These are phyloP conservation scores for Rhinichthys klamathensis DNA, from an alignment of 2,113 vertebrate genomes.

Conservation along the genomic window DNA sequence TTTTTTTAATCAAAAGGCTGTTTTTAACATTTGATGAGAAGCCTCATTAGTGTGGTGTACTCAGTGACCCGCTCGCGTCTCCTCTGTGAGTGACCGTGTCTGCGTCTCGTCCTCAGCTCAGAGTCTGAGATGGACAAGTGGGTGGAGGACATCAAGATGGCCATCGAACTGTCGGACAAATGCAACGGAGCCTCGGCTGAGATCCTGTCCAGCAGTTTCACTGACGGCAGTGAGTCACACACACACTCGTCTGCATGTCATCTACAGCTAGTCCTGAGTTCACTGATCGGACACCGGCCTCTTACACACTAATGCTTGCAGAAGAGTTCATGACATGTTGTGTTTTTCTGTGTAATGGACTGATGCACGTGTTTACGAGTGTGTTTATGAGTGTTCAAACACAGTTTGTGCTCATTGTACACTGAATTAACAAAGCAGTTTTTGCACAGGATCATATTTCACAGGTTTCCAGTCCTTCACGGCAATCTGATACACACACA, in stretches of 20 bases:
- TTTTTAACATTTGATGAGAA: no score
- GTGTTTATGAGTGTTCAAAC: not conserved
- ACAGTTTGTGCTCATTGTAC: not conserved
- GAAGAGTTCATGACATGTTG: not conserved
- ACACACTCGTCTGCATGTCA: not conserved
- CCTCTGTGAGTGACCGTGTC: not conserved
- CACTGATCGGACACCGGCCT: not conserved
- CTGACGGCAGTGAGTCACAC: conserved; percentile 86
- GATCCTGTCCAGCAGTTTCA: conserved; percentile 79
- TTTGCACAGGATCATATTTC: not conserved
- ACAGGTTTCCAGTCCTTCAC: not conserved
- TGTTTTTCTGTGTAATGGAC: not conserved
- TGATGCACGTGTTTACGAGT: no score
- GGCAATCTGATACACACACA: not conserved
- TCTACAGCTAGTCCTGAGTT: not conserved
- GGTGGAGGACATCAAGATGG: conserved; percentile 92
- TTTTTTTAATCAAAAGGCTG: not conserved
- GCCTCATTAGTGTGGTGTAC: no score
- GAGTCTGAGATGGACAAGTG: conserved; percentile 91
- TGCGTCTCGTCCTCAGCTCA: conserved; percentile 70
- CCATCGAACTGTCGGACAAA: conserved; percentile 86
- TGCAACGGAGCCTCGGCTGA: conserved; percentile 83
- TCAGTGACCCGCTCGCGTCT: not conserved
- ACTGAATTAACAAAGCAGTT: not conserved
- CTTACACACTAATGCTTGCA: no score